Conservation (phyloP, 2,113 vertebrate species). For the Bombycilla garrulus region DNA sequence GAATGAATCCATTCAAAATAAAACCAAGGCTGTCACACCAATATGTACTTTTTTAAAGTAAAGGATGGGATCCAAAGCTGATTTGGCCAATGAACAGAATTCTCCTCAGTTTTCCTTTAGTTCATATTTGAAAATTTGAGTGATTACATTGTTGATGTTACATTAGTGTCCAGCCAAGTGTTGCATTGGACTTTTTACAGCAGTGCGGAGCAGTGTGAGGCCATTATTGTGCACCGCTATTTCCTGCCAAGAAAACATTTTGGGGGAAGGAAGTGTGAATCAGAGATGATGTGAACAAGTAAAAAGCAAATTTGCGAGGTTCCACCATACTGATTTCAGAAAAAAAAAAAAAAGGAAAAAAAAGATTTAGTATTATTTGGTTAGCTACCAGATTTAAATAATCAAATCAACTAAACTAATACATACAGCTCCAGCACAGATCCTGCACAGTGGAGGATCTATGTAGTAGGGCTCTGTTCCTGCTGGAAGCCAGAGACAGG, state of each 20-base stretch:
- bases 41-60: neutral
- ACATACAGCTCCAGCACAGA: neutral
- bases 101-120: neutral
- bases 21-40: neutral
- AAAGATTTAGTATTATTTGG: neutral
- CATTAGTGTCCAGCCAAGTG: neutral
- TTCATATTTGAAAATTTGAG: neutral
- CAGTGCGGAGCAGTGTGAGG: neutral
- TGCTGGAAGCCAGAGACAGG: neutral
- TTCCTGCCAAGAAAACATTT: neutral
- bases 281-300: neutral
- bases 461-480: neutral
- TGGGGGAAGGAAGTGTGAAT: neutral
- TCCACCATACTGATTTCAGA: neutral
- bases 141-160: neutral
- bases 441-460: neutral
- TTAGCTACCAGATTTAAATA: slow-evolving; percentile 60
- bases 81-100: neutral
- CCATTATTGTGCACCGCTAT: neutral
- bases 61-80: neutral
- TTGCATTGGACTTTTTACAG: neutral
- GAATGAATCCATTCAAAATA: neutral
- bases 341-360: neutral
- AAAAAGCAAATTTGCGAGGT: neutral
- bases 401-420: slow-evolving; percentile 31